These are phyloP conservation scores for Dicrurus megarhynchus DNA, from an alignment of 2,113 vertebrate genomes.

Conservation along the genomic window DNA sequence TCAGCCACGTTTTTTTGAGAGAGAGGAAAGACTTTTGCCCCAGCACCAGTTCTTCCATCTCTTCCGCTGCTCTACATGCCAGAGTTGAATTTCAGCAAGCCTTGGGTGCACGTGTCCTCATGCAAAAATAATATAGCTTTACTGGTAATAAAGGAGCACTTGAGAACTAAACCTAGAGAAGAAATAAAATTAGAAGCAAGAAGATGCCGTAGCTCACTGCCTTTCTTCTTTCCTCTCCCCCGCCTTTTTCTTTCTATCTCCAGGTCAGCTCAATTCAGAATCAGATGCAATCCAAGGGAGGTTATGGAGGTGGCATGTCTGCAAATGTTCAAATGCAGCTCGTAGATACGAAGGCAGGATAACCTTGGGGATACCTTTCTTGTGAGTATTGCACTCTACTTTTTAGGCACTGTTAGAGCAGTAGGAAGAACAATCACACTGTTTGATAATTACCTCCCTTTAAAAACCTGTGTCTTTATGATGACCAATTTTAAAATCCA, in stretches of 20 bases:
- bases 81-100: background rate
- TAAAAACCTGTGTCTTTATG: background rate
- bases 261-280: slow-evolving; percentile 89
- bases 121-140: background rate
- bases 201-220: background rate
- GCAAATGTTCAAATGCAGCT: slow-evolving; percentile 84
- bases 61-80: background rate
- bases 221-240: background rate
- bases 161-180: background rate
- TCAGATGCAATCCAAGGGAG: slow-evolving; percentile 91
- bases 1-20: background rate
- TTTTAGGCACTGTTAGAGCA: background rate
- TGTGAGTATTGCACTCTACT: slow-evolving; percentile 43
- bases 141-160: background rate
- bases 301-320: slow-evolving; percentile 80
- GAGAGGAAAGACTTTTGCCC: background rate
- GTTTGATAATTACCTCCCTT: background rate
- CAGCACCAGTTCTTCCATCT: background rate
- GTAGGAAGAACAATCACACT: background rate
- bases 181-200: background rate
- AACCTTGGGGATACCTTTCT: slow-evolving; percentile 43
- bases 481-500: background rate
- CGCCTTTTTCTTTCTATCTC: background rate
- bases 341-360: slow-evolving; percentile 88
- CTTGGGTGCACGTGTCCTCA: background rate